Evolutionary conservation across 2,113 vertebrate genomes (phyloP), one percentile per base, ranked within the genome.

Genomic region (Promerops cafer): DNA sequence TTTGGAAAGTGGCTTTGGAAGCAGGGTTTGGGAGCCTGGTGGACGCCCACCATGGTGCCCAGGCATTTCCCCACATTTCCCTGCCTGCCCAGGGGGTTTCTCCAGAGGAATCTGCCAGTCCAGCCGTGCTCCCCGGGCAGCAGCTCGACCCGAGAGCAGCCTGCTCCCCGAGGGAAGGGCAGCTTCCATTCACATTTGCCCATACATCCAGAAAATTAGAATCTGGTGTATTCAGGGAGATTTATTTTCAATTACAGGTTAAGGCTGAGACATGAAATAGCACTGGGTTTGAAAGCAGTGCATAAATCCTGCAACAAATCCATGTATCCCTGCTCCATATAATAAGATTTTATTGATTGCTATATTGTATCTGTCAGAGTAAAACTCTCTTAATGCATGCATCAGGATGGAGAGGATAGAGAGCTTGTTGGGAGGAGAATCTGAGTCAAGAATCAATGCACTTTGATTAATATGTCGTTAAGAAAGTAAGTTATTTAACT

Each of bases 231-330:
- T 88, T 61, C 64, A 35, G 80, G 77, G 91, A 97, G 96, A 97
- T 96, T 98, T 97, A 91, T 97, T 97, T 98, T 96, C 97, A 97
- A 95, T 97, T 96, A 96, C 91, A 97, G 97, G 95, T 96, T 92
- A 92, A 94, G 68, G 92, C 96, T 86, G 92, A 97, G 91, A 96
- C 87, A 59, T 94, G 92, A 96, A 95, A 89, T 96, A 96, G 95
- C 72, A 42, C 76, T 5, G 6, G 56, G 64, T 71, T 82, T 68
- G 94, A 95, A 95, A 97, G 94, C 4, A 68, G 95, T 49, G 92
- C 90, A 90, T 96, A 97, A 97, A 96, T 97, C 90, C 92, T 89
- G 65, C 71, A 74, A 89, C 85, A 97, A 97, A 97, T 90, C 95
- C 89, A 90, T 92, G 96, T 94, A 88, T 97, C 96, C 89, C 87